Evolutionary conservation across 2,797 vertebrate species (phyloP).

Genomic region (Aselliscus stoliczkanus): DNA sequence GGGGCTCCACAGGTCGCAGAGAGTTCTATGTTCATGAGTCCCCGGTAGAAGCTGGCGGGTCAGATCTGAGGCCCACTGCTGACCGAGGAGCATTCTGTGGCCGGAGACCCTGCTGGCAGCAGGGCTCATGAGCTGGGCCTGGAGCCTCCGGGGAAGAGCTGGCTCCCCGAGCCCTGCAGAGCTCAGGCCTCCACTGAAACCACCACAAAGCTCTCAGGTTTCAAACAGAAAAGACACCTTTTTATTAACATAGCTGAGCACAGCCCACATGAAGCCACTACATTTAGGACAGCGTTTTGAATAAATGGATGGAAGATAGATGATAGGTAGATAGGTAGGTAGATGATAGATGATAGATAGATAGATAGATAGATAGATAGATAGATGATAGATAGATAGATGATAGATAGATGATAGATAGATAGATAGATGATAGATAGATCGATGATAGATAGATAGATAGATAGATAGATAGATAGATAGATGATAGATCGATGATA

Average conservation of each 20-base stretch:
- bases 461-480: not conserved
- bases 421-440: not conserved
- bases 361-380: not conserved
- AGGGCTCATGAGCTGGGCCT: accelerated
- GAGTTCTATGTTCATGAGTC: not conserved
- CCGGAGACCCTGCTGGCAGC: accelerated
- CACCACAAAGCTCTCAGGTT: not conserved
- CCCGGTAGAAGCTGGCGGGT: not conserved
- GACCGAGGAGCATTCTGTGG: not conserved
- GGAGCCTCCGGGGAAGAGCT: not conserved
- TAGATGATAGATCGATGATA: not conserved
- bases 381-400: not conserved
- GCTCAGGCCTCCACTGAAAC: not conserved
- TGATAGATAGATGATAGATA: not conserved
- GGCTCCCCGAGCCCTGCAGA: too few species aligned
- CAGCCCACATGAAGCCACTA: not conserved
- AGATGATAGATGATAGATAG: not conserved
- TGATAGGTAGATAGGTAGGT: not conserved
- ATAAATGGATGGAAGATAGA: not conserved
- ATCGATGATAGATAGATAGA: not conserved
- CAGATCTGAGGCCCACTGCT: not conserved
- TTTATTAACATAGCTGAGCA: not conserved
- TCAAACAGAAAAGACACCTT: not conserved
- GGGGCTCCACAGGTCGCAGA: too few species aligned
- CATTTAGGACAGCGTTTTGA: not conserved